Conservation (phyloP, 2,113 vertebrate species). For the Tetraodon nigroviridis region DNA sequence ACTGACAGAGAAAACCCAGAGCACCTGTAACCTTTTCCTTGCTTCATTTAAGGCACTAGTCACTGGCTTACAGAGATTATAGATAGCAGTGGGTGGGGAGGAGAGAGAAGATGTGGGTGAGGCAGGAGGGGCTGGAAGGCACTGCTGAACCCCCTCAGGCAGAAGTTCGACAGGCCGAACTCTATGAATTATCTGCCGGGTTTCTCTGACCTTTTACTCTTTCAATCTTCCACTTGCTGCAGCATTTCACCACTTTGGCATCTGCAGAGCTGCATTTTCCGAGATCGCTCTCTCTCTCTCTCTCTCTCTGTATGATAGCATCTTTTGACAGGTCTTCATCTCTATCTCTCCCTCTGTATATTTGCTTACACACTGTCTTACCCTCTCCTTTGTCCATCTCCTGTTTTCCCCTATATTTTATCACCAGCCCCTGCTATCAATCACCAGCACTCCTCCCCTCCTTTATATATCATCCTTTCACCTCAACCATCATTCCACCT, state of each 20-base stretch:
- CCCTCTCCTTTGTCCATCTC: slow-evolving; percentile 28
- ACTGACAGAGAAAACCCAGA: neutral
- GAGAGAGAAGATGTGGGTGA: slow-evolving; percentile 31
- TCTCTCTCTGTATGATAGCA: slow-evolving; percentile 23
- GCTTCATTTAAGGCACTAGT: slow-evolving; percentile 18
- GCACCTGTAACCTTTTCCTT: slow-evolving; percentile 16
- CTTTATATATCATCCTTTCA: slow-evolving; percentile 33
- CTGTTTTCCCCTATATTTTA: slow-evolving; percentile 9
- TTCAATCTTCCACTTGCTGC: slow-evolving; percentile 32
- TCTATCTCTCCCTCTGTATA: slow-evolving; percentile 14
- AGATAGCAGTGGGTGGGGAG: slow-evolving; percentile 42
- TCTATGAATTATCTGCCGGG: slow-evolving; percentile 50
- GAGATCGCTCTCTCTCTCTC: slow-evolving; percentile 9
- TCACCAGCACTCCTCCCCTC: slow-evolving; percentile 22
- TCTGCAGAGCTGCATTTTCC: slow-evolving; percentile 13
- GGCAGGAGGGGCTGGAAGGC: slow-evolving; percentile 38
- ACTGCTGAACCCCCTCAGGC: slow-evolving; percentile 43
- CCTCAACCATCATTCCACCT: slow-evolving; percentile 38
- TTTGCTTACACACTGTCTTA: slow-evolving; percentile 18
- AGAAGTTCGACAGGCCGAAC: slow-evolving; percentile 46
- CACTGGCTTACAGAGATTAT: slow-evolving; percentile 14
- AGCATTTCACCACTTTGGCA: slow-evolving; percentile 19
- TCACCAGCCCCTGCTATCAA: neutral
- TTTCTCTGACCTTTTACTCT: slow-evolving; percentile 55
- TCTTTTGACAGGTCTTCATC: slow-evolving; percentile 44